Base-by-base conservation (phyloP, 2,888 invertebrate genomes). In the Oegoconia quadripuncta region DNA sequence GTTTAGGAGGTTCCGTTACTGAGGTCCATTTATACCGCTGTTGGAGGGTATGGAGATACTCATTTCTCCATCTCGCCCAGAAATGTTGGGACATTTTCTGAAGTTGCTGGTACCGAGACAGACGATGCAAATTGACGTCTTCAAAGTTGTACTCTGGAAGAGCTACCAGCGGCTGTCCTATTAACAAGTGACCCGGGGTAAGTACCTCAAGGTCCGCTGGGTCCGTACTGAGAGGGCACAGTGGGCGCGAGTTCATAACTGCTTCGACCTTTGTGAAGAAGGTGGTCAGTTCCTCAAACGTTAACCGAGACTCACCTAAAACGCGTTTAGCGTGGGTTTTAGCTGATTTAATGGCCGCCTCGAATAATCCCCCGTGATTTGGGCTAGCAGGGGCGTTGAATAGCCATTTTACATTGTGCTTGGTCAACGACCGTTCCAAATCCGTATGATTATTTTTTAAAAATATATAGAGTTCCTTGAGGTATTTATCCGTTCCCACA, bases 401-500 rank as follows among this genome's bases (percentile, higher is more conserved):
- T 5, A 26, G 26, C 26, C 26, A 26, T 4, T 8, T 11, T n/a
- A 26, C 26, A n/a, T 11, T 11, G 26, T 11, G 7, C n/a, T 26
- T 26, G n/a, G 26, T 4, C 8, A n/a, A n/a, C n/a, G n/a, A n/a
- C n/a, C n/a, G n/a, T 8, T 11, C 11, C n/a, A 26, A 4, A n/a
- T n/a, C n/a, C n/a, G 26, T 6, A 26, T 26, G 4, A 8, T n/a
- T 11, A 8, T 8, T n/a, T n/a, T n/a, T 29, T 23, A 15, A 34
- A 18, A 22, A 34, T 40, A 35, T 35, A 3, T 8, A 26, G 12
- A 43, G 9, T 17, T 23, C 17, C 7, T 23, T 7, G 17, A 33
- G 37, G 37, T 39, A 42, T 35, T 29, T 39, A n/a, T 32, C 11
- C 1, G 44, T 29, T 3, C 48, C 48, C n/a, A 34, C 25, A 32